Percentiles rank a stretch among this genome's conserved stretches.
phyloP scores from a whole-genome alignment of 2,888 invertebrate species.

The Parnassius mnemosyne region DNA sequence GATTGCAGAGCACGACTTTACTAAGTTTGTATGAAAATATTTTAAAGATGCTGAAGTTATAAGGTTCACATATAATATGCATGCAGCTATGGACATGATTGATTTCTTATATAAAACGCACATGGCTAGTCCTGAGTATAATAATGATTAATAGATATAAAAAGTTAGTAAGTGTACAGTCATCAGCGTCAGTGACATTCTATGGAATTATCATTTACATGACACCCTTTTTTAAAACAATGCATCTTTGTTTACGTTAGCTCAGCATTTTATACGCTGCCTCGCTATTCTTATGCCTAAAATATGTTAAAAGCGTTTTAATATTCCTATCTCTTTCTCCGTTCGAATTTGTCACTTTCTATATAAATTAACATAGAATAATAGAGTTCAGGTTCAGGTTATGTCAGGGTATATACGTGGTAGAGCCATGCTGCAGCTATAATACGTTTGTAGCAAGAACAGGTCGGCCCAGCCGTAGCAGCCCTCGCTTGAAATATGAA shows the following conservation, averaged over 20 bases:
- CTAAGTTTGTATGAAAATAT: no score
- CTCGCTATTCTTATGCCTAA: neutral
- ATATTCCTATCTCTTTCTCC: no score
- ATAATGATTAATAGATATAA: constrained; percentile 1
- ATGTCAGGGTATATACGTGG: neutral
- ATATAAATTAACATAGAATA: no score
- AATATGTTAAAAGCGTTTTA: no score
- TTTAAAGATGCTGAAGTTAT: no score
- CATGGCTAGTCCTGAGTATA: neutral
- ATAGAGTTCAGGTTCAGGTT: no score
- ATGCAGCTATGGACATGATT: neutral
- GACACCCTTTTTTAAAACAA: constrained; percentile 6
- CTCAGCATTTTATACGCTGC: neutral
- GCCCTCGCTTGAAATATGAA: constrained; percentile 1
- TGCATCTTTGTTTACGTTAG: neutral
- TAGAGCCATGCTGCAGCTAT: no score
- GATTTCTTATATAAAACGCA: neutral
- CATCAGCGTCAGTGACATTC: constrained; percentile 1
- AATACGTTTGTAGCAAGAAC: no score
- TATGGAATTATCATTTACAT: neutral
- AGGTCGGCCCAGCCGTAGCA: neutral
- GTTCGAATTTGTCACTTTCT: no score
- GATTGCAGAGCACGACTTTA: no score
- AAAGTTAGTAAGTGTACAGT: neutral
- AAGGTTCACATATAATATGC: no score